Evolutionary conservation across 2,113 vertebrate species (phyloP).

Genomic region (Gallinago media): DNA sequence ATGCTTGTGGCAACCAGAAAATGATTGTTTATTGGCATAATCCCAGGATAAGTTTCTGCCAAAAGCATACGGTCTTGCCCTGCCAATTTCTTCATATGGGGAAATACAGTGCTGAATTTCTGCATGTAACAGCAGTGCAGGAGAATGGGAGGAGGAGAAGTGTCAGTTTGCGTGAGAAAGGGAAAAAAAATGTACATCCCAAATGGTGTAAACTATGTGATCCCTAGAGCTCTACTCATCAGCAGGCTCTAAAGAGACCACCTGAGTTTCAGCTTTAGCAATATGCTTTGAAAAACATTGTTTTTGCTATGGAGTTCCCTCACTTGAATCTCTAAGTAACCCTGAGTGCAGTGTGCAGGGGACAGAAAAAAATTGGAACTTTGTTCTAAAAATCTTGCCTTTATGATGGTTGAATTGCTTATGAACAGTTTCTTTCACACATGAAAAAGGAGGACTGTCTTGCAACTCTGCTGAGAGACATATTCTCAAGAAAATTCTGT

Average conservation of each 20-base stretch:
- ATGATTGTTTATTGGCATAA: conserved; percentile 62
- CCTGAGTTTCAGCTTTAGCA: not conserved
- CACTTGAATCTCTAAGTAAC: not conserved
- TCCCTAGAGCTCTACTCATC: not conserved
- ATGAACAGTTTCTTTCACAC: not conserved
- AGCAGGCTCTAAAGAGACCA: not conserved
- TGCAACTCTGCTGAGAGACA: not conserved
- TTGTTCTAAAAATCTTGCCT: not conserved
- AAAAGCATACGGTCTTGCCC: conserved; percentile 20
- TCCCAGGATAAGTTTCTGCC: conserved; percentile 51
- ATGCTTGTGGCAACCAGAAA: conserved; percentile 66
- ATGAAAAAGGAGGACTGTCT: not conserved
- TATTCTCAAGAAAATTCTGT: not conserved
- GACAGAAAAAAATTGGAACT: not conserved
- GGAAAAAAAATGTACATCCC: not conserved
- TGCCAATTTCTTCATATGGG: conserved; percentile 58
- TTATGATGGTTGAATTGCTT: not conserved
- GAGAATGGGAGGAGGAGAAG: not conserved
- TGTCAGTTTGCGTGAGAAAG: not conserved
- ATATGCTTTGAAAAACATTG: not conserved
- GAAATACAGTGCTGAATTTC: conserved; percentile 45
- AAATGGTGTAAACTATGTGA: not conserved
- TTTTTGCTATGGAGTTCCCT: not conserved
- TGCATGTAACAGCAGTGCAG: conserved; percentile 5
- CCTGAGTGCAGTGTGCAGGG: not conserved